Conservation (phyloP, 2,888 invertebrate genomes). For the Cordilura impudica region DNA sequence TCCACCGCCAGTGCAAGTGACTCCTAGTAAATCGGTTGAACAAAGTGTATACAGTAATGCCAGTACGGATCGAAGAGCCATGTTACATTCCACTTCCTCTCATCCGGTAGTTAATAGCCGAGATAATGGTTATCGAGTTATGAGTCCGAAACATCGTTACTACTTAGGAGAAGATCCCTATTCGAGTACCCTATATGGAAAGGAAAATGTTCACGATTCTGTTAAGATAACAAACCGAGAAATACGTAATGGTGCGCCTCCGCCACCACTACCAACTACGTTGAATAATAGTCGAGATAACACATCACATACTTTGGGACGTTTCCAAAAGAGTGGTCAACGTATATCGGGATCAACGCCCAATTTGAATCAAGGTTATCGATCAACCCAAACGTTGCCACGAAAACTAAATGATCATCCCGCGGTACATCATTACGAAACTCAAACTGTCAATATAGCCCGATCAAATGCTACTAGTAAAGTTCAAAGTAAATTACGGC, state of each 20-base stretch:
- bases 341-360: constrained; percentile 82
- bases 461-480: constrained; percentile 49
- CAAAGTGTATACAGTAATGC: constrained; percentile 37
- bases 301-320: constrained; percentile 84
- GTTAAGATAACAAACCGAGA: constrained; percentile 11
- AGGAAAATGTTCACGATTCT: constrained; percentile 88
- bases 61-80: constrained; percentile 26
- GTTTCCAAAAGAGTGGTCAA: constrained; percentile 90
- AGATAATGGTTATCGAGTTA: constrained; percentile 71
- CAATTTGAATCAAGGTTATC: constrained; percentile 76
- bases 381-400: constrained; percentile 88
- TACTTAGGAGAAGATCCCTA: constrained; percentile 93
- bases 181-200: constrained; percentile 88
- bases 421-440: constrained; percentile 59
- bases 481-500: constrained; percentile 56
- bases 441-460: constrained; percentile 52
- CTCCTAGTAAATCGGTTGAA: constrained; percentile 30
- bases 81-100: constrained; percentile 51
- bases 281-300: constrained; percentile 41
- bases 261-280: constrained; percentile 41
- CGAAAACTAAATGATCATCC: constrained; percentile 79
- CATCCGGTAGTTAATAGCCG: constrained; percentile 62
- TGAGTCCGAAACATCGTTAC: constrained; percentile 85
- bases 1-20: constrained; percentile 23
- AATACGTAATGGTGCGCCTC: constrained; percentile 44